Base-by-base conservation (phyloP, 1,140 invertebrate genomes). In the Mizuhopecten yessoensis region DNA sequence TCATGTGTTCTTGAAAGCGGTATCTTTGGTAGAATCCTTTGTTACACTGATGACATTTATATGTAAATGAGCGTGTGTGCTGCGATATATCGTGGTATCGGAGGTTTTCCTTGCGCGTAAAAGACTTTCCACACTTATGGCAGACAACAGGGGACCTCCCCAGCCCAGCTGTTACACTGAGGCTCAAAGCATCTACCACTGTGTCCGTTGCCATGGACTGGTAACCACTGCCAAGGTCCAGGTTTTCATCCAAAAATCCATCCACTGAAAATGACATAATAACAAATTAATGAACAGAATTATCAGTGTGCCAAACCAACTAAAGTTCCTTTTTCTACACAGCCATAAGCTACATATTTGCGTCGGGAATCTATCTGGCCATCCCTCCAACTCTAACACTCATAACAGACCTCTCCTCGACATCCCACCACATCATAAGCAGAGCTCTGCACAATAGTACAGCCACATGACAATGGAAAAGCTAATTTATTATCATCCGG, bases 11-110 rank as follows among this genome's bases (percentile, higher is more conserved):
- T 17, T 29, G 57, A 29, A 75, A 75, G 57, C 57, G 57, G n/a
- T 75, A 75, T 75, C 11, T 75, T 75, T 75, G 57, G 57, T 75
- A 75, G n/a, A 75, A 75, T n/a, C 57, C 57, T 75, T 29, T 75
- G n/a, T 29, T 75, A n/a, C 57, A 75, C 23, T 75, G 57, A 75
- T 75, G 57, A 75, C 57, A 75, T 75, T 75, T 75, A 13, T 75
- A 75, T 17, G 57, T 75, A 17, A 17, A 75, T 29, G 57, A 75
- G 1, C 2, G 57, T 7, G 57, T 75, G n/a, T 75, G 57, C n/a
- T 75, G 57, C 5, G 57, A 75, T 75, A 75, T 75, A 29, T 75
- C 57, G n/a, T 75, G 57, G 57, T 75, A 75, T 1, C n/a, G 57
- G 29, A 75, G 57, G n/a, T n/a, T 29, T 75, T 75, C 23, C 57